phyloP scores from a whole-genome alignment of 2,797 vertebrate genomes.

The Falco concolor region DNA sequence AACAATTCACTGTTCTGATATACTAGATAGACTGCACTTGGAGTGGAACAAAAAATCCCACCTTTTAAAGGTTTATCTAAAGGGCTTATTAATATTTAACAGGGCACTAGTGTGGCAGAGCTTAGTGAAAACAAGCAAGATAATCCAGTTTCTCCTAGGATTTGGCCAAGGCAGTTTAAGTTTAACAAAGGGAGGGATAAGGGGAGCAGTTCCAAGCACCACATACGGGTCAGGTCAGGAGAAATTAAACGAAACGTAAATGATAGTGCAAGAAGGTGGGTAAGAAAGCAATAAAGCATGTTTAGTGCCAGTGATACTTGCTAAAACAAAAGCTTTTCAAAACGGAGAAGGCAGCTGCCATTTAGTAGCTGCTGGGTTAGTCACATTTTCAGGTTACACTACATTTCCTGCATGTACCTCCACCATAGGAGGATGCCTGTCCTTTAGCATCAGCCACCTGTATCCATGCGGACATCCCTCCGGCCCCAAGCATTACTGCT shows the following conservation, averaged over 20 bases:
- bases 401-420: background rate
- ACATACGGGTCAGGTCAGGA: background rate
- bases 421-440: background rate
- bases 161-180: background rate
- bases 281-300: background rate
- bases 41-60: background rate
- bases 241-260: background rate
- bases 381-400: background rate
- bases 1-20: background rate
- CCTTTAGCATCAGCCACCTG: background rate
- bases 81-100: constrained; percentile 40
- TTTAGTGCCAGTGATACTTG: background rate
- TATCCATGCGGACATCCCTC: background rate
- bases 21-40: background rate
- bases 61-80: constrained; percentile 12
- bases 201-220: background rate
- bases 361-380: background rate
- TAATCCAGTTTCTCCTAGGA: constrained; percentile 19
- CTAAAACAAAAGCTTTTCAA: background rate
- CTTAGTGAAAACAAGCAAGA: background rate
- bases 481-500: background rate
- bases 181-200: background rate
- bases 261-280: background rate
- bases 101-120: background rate
- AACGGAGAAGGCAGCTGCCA: background rate